Conservation (phyloP, 2,113 vertebrate genomes). For the Podocnemis expansa region DNA sequence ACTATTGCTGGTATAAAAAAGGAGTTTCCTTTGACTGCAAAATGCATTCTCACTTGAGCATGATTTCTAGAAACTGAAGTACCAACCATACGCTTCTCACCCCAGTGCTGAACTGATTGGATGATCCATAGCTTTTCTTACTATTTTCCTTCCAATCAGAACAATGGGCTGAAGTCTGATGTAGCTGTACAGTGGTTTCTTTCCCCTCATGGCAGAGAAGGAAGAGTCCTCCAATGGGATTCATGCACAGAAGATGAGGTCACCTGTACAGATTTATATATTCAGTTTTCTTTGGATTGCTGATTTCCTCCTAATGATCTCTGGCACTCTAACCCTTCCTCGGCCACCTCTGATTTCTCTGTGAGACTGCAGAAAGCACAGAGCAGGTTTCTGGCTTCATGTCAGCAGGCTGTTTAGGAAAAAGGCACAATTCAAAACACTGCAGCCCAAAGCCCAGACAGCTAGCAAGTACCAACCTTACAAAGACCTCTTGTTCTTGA, state of each 20-base stretch:
- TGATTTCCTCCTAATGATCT: background rate
- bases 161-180: background rate
- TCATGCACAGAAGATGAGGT: rapidly evolving
- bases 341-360: constrained; percentile 5
- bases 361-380: constrained; percentile 42
- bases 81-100: rapidly evolving
- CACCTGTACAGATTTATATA: background rate
- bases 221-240: background rate
- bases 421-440: constrained; percentile 30
- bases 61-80: background rate
- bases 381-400: background rate
- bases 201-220: background rate
- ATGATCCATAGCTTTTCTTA: background rate
- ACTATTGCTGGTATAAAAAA: background rate
- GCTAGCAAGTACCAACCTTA: background rate
- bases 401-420: constrained; percentile 47
- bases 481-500: constrained; percentile 30
- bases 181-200: background rate
- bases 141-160: background rate
- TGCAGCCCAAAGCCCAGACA: constrained; percentile 36
- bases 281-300: background rate
- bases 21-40: background rate
- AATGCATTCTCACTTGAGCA: background rate
- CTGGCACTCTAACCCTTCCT: background rate
- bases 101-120: background rate